phyloP scores from a whole-genome alignment of 2,888 invertebrate species.

The Acleris emargana region DNA sequence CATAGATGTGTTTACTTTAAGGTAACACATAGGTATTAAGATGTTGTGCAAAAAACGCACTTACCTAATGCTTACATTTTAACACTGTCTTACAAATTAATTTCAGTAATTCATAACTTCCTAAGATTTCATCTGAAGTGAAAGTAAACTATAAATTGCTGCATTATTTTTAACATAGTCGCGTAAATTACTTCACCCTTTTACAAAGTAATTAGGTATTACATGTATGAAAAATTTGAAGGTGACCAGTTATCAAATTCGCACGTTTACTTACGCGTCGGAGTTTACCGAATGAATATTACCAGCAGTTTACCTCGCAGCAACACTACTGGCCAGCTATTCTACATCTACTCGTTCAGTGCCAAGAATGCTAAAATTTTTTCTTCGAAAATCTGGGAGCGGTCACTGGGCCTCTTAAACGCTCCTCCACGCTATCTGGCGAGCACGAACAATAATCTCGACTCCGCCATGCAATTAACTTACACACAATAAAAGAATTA shows the following conservation, averaged over 20 bases:
- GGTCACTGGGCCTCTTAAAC: background rate
- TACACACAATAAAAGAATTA: slow-evolving; percentile 54
- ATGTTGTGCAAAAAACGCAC: too few species aligned
- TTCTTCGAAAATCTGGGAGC: too few species aligned
- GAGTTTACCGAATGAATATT: background rate
- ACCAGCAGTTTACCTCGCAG: slow-evolving; percentile 4
- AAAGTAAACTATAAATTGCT: too few species aligned
- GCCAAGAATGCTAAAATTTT: too few species aligned
- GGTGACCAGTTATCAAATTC: slow-evolving; percentile 2
- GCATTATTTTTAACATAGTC: background rate
- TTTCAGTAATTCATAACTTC: too few species aligned
- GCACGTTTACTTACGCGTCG: background rate
- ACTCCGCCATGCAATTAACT: slow-evolving; percentile 47
- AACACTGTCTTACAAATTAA: too few species aligned
- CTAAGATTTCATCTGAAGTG: too few species aligned
- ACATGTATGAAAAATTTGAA: background rate
- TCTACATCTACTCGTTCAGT: background rate
- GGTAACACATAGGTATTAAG: too few species aligned
- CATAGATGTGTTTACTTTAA: too few species aligned
- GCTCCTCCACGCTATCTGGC: slow-evolving; percentile 39
- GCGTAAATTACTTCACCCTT: background rate
- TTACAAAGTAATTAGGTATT: slow-evolving; percentile 9
- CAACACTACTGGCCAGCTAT: background rate
- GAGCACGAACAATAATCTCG: slow-evolving; percentile 41
- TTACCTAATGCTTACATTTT: too few species aligned